phyloP scores from a whole-genome alignment of 2,113 vertebrate species.

The Antennarius striatus region DNA sequence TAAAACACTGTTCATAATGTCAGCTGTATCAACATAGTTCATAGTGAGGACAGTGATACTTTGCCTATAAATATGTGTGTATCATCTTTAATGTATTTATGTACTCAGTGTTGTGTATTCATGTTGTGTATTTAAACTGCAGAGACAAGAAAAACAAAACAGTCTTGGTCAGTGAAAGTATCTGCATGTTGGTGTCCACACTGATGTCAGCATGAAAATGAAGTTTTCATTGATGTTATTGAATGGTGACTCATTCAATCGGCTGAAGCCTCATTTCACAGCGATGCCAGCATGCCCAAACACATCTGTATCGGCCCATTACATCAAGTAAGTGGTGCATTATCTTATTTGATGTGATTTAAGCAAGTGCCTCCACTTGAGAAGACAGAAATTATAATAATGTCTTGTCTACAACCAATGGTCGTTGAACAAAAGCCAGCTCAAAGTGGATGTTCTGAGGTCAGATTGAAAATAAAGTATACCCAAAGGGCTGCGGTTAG shows the following conservation, averaged over 20 bases:
- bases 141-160: neutral
- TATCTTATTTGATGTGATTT: slow-evolving; percentile 57
- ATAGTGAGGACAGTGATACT: no score
- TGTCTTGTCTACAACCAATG: slow-evolving; percentile 40
- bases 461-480: slow-evolving; percentile 39
- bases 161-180: neutral
- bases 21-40: no score
- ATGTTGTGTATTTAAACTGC: neutral
- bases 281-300: slow-evolving; percentile 37
- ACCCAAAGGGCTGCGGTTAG: slow-evolving; percentile 22
- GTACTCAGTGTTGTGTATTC: no score
- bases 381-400: slow-evolving; percentile 45
- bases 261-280: slow-evolving; percentile 20
- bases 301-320: slow-evolving; percentile 40
- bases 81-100: no score
- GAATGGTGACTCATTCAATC: slow-evolving; percentile 49
- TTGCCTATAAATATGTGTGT: no score
- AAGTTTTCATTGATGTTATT: slow-evolving; percentile 53
- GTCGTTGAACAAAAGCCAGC: slow-evolving; percentile 43
- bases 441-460: slow-evolving; percentile 37
- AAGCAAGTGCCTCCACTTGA: slow-evolving; percentile 41
- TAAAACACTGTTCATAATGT: no score
- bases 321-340: slow-evolving; percentile 51
- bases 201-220: slow-evolving; percentile 42
- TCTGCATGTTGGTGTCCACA: slow-evolving; percentile 15